Evolutionary conservation across 2,888 invertebrate genomes (phyloP), one percentile per base, ranked within the genome.

Genomic region (Torymus texanus): DNA sequence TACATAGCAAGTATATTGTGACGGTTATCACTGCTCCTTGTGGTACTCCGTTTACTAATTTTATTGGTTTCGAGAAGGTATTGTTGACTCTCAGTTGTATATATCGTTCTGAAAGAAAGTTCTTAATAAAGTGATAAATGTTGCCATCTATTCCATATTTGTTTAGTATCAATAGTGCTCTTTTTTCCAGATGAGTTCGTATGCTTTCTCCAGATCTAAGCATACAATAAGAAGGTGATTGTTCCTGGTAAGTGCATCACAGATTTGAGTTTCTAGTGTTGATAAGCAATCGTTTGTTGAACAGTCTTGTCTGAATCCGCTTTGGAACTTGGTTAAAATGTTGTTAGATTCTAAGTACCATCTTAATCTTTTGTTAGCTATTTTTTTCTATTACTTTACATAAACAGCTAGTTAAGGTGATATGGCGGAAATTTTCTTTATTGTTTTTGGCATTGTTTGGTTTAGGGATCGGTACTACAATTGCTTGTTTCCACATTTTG

Each of bases 381-480:
- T 66, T 16, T 66, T 66, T 66, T 66, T 66, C 29, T 1, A 66
- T 12, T 29, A 51, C 51, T 18, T 51, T 66, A 51, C 51, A 66
- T 51, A 53, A 4, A 18, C 66, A 66, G 21, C 16, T 18, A 12
- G 66, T 66, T 66, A 66, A 13, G 5, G 66, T 2, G 2, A 66
- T 51, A 2, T n/a, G n/a, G 4, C 41, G 3, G 10, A 41, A 63
- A 8, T 3, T 63, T 4, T 29, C 5, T 41, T 63, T 63, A 3
- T 55, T n/a, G 14, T 12, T 5, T 61, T 71, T 78, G 13, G 68
- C 56, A 72, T 81, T 82, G 50, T 75, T 62, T 12, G 79, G 80
- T 76, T 82, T 83, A 12, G 62, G 16, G 3, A 83, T 77, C 0
- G 82, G 81, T 13, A 82, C 63, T 2, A 82, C 75, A 16, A 78